phyloP scores from a whole-genome alignment of 2,113 vertebrate species.

The Nothocercus nigrocapillus region DNA sequence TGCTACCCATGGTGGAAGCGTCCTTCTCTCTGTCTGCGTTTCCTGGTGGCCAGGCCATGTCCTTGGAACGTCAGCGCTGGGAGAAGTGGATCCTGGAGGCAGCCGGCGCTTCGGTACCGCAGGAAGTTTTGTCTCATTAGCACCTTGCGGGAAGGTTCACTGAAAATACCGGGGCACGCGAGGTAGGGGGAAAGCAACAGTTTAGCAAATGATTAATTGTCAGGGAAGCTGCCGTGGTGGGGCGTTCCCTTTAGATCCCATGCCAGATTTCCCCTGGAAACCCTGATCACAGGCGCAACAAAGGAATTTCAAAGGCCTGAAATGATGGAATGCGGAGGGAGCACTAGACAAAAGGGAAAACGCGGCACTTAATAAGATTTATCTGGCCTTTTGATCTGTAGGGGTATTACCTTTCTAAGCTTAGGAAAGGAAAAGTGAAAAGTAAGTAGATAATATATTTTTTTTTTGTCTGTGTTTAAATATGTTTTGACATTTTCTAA shows the following conservation, averaged over 20 bases:
- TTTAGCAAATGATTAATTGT: slow-evolving; percentile 74
- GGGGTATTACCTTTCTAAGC: slow-evolving; percentile 36
- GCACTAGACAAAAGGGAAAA: slow-evolving; percentile 70
- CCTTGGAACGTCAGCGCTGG: background rate
- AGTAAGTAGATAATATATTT: background rate
- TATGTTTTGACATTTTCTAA: slow-evolving; percentile 12
- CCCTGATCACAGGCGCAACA: slow-evolving; percentile 70
- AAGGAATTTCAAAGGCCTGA: slow-evolving; percentile 73
- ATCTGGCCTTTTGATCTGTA: slow-evolving; percentile 66
- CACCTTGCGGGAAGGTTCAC: slow-evolving; percentile 17
- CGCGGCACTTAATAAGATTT: slow-evolving; percentile 73
- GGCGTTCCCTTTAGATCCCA: slow-evolving; percentile 74
- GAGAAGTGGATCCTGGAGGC: background rate
- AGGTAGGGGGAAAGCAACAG: slow-evolving; percentile 51
- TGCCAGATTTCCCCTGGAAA: slow-evolving; percentile 74
- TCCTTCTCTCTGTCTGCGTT: background rate
- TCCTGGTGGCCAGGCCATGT: background rate
- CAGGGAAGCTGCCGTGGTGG: slow-evolving; percentile 52
- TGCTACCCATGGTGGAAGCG: rapidly evolving
- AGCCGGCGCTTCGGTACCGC: background rate
- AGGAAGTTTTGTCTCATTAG: slow-evolving; percentile 14
- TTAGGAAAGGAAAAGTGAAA: slow-evolving; percentile 24
- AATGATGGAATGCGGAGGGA: slow-evolving; percentile 74
- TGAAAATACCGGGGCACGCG: slow-evolving; percentile 32
- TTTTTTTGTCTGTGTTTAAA: background rate